phyloP scores from a whole-genome alignment of 2,113 vertebrate species.

The Ahaetulla prasina region DNA sequence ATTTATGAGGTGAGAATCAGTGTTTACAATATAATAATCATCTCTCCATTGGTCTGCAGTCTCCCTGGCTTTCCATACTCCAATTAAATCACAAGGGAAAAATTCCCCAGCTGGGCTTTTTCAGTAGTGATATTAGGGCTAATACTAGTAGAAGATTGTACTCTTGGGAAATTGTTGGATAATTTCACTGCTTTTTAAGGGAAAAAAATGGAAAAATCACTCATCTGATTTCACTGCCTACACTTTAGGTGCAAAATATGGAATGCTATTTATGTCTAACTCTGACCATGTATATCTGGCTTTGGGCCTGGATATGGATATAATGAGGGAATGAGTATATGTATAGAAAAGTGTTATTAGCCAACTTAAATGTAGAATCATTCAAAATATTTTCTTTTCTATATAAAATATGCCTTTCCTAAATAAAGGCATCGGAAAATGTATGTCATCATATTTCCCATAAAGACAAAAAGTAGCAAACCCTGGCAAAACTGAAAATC shows the following conservation, averaged over 20 bases:
- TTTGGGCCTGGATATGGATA: background rate
- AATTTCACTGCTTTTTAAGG: background rate
- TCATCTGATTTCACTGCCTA: background rate
- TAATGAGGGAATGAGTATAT: background rate
- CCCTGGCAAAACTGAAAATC: background rate
- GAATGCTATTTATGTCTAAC: background rate
- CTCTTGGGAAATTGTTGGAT: background rate
- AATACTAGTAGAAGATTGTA: background rate
- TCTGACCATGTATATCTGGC: background rate
- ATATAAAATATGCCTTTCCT: background rate
- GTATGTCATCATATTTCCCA: background rate
- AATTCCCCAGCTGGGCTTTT: background rate
- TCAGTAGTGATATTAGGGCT: background rate
- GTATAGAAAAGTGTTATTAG: background rate
- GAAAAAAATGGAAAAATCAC: background rate
- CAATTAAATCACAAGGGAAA: background rate
- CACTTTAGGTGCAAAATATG: background rate
- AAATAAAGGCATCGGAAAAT: background rate
- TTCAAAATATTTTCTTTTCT: background rate
- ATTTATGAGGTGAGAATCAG: background rate
- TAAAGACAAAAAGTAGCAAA: background rate
- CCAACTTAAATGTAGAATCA: background rate
- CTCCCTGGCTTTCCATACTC: background rate
- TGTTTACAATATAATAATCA: background rate
- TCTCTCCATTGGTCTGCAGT: background rate